phyloP scores from a whole-genome alignment of 1,140 invertebrate genomes.

The Penaeus japonicus region DNA sequence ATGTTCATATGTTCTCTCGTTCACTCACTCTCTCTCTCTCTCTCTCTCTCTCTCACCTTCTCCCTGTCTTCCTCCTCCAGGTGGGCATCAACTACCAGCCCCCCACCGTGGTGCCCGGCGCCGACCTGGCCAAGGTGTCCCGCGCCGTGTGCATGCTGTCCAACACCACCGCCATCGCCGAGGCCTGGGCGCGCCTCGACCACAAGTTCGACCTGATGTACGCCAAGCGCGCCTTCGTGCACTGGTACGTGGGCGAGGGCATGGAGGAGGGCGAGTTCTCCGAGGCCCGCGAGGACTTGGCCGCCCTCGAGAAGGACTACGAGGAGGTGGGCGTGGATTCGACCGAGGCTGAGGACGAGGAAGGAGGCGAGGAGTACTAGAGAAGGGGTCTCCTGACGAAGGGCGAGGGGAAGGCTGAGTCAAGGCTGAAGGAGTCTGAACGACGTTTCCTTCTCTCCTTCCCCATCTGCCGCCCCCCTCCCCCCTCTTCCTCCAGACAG shows the following conservation, averaged over 20 bases:
- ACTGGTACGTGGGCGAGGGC: slow-evolving; percentile 42
- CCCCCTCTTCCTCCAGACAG: no score
- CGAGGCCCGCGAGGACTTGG: slow-evolving; percentile 29
- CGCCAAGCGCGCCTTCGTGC: slow-evolving; percentile 38
- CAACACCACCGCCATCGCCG: slow-evolving; percentile 39
- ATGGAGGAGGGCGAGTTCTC: slow-evolving; percentile 44
- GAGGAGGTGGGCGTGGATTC: slow-evolving; percentile 42
- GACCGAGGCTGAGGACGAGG: slow-evolving; percentile 43
- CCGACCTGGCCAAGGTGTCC: slow-evolving; percentile 40
- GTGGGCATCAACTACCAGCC: slow-evolving; percentile 41
- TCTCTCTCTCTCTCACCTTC: not conserved
- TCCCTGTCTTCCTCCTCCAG: not conserved
- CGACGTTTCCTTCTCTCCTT: not conserved
- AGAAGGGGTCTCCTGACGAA: not conserved
- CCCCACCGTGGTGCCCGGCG: slow-evolving; percentile 31
- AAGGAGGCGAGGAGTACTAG: slow-evolving; percentile 43
- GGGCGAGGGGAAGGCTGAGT: not conserved
- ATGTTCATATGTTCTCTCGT: no score
- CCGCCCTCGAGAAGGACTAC: slow-evolving; percentile 37
- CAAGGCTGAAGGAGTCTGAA: not conserved
- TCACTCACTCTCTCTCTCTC: not conserved
- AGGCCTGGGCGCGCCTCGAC: slow-evolving; percentile 41
- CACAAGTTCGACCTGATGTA: slow-evolving; percentile 45
- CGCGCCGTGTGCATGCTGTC: slow-evolving; percentile 35
- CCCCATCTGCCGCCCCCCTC: not conserved